phyloP scores from a whole-genome alignment of 2,797 vertebrate species.

The Myotis planiceps region DNA sequence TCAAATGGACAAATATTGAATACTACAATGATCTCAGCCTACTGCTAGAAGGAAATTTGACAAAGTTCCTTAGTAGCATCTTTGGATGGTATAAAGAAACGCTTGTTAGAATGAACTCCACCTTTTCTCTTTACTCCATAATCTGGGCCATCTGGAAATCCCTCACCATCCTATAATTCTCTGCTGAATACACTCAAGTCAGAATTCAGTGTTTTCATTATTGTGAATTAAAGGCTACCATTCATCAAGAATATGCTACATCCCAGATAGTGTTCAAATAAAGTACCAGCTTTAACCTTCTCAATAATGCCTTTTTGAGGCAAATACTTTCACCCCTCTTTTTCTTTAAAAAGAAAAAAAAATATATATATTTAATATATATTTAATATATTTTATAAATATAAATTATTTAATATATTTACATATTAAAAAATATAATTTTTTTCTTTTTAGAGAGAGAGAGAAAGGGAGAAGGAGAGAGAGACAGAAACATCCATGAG shows the following conservation, averaged over 20 bases:
- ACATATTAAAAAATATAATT: no score
- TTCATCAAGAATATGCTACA: background rate
- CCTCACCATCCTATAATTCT: background rate
- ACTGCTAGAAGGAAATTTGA: background rate
- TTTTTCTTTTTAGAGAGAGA: no score
- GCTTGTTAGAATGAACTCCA: background rate
- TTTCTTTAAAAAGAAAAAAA: background rate
- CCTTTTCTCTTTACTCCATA: background rate
- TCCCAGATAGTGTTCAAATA: background rate
- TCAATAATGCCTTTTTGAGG: background rate
- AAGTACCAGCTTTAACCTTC: background rate
- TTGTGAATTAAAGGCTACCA: background rate
- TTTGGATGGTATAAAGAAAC: background rate
- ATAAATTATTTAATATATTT: no score
- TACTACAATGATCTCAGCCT: background rate
- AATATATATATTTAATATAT: no score
- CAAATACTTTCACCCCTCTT: background rate
- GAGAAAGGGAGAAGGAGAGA: no score
- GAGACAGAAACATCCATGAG: no score
- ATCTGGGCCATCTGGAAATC: background rate
- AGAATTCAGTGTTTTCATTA: background rate
- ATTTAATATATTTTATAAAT: no score
- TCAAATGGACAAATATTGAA: background rate
- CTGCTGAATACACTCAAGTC: background rate
- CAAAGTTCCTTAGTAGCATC: background rate